Percentiles rank a stretch among this genome's conserved stretches.
Conservation (phyloP, 2,888 invertebrate genomes). For the Buathra laborator region DNA sequence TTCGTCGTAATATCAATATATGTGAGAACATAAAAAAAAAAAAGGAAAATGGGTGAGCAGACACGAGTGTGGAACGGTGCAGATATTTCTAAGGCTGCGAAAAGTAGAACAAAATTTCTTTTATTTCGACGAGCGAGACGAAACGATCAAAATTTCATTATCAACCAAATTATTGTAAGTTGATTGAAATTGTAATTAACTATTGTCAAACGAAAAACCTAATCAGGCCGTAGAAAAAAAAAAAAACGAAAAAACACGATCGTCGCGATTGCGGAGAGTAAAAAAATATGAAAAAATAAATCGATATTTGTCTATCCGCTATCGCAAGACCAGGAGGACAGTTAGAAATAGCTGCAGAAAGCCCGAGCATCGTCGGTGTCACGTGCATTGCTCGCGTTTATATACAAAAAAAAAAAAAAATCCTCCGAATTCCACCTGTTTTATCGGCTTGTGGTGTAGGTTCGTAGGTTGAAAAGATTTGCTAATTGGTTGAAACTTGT, state of each 20-base stretch:
- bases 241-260: constrained; percentile 42
- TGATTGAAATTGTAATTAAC: constrained; percentile 62
- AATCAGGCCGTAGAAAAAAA: constrained; percentile 73
- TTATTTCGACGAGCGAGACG: constrained; percentile 21
- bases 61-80: constrained; percentile 76
- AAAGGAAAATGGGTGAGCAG: constrained; percentile 48
- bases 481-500: constrained; percentile 76
- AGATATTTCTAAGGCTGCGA: constrained; percentile 82
- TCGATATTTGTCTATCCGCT: constrained; percentile 32
- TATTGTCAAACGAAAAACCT: constrained; percentile 69
- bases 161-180: constrained; percentile 51
- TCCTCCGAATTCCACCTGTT: constrained; percentile 74
- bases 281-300: constrained; percentile 69
- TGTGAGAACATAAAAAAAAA: neutral
- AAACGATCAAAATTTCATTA: constrained; percentile 26
- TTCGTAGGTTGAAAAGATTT: constrained; percentile 79
- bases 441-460: constrained; percentile 82
- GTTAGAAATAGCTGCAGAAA: constrained; percentile 66
- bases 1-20: constrained; percentile 39
- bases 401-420: constrained; percentile 35
- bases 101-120: constrained; percentile 58
- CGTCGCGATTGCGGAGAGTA: constrained; percentile 43
- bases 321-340: constrained; percentile 49
- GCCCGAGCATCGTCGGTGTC: constrained; percentile 63
- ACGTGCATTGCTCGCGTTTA: constrained; percentile 62